Evolutionary conservation across 1,140 invertebrate genomes (phyloP), one percentile per base, ranked within the genome.

Genomic region (Hyposmocoma kahamanoa): DNA sequence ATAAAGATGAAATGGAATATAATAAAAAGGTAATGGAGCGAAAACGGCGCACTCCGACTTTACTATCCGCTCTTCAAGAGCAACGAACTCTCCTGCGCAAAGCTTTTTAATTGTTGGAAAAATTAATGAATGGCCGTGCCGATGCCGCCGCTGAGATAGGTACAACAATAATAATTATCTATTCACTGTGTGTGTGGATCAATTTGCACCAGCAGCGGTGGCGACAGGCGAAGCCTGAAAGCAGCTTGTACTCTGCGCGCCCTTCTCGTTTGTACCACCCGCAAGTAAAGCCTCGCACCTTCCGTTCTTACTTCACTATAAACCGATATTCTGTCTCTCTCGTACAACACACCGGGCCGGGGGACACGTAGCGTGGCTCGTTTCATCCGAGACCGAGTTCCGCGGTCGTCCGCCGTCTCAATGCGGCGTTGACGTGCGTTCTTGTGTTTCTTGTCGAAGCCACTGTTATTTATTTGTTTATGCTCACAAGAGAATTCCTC

Each of bases 391-490:
- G 77, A 48, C 21, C 53, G 55, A 77, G 77, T 84, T 76, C 77
- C 76, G 67, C 67, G 77, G 59, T 30, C 28, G 28, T 6, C 80
- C 80, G 77, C 71, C 76, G 77, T 73, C 65, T 74, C 76, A 57
- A 71, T 53, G 73, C 76, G 80, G 80, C 80, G 80, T 77, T 84
- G 74, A 77, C 76, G 80, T 80, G 66, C 75, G 62, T 74, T 79
- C 68, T 67, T 64, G 75, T 74, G 72, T 79, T 83, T 72, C 71
- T 66, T 71, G 73, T 80, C 28, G 32, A 75, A 81, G 68, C 61
- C 65, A 78, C 61, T 82, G 76, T 75, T 84, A 82, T n/a, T n/a
- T n/a, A n/a, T 84, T 84, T 82, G 74, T 84, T 84, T 82, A 79
- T 82, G 72, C 62, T 73, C 68, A 71, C 56, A 43, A 54, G 71